Evolutionary conservation across 2,797 vertebrate species (phyloP), one percentile per base, ranked within the genome.

Genomic region (Falco biarmicus): DNA sequence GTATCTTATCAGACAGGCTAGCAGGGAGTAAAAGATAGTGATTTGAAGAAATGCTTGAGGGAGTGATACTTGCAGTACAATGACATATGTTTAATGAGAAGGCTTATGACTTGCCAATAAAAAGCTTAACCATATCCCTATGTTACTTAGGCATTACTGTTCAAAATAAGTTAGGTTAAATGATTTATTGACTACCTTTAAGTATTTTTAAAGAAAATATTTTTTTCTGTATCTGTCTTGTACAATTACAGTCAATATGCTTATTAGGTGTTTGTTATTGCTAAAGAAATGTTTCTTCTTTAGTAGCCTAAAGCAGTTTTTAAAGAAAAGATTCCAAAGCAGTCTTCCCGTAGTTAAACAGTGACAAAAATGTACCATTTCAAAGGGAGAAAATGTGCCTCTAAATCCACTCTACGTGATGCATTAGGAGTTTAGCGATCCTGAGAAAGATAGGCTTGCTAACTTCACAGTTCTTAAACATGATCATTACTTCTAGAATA

Each of bases 31-130:
- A 75, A 96, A 70, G 59, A 32, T 93, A 96, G 87, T 95, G 97
- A 97, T 95, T 92, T 65, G 79, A 95, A 94, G 51, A 84, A 96
- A 51, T 53, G 70, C 87, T 97, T 91, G 47, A 79, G 54, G 90
- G 86, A 96, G 61, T 93, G 93, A 96, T 87, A 96, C 97, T 96
- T 95, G 92, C 79, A 92, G 66, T 90, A 87, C 73, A 96, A 95
- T 91, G 71, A 51, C 28, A 45, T 85, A 90, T 65, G n/a, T 93
- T 97, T 97, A 97, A 97, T 96, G 83, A 96, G 37, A 91, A 81
- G 60, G 15, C 41, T 95, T 97, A 87, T 51, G 87, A 66, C 60
- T 87, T 95, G 54, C 86, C 89, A 94, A 86, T 87, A 96, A 85
- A 94, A 97, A 93, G 76, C 54, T 96, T 96, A 97, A 89, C 48